Evolutionary conservation across 1,140 invertebrate genomes (phyloP).

Genomic region (Hycleus cichorii): DNA sequence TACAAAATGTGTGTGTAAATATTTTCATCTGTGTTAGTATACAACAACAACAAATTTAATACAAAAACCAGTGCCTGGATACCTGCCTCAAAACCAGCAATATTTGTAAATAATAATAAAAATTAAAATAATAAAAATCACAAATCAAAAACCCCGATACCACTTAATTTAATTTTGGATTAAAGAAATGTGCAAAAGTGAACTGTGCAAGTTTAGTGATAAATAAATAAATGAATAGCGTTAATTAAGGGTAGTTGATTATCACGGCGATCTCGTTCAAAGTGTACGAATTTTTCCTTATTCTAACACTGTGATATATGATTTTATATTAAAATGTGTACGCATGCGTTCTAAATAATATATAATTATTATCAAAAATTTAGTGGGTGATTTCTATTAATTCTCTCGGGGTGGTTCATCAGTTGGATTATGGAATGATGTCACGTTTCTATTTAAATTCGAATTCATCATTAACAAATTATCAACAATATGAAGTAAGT

Average conservation of each 20-base stretch:
- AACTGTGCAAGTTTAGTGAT: not conserved
- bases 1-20: too few species aligned
- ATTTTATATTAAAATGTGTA: not conserved
- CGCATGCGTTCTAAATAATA: not conserved
- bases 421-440: conserved; percentile 37
- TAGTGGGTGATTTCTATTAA: conserved; percentile 6
- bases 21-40: too few species aligned
- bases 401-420: not conserved
- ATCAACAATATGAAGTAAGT: conserved; percentile 41
- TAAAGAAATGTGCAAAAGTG: not conserved
- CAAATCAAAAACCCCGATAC: not conserved
- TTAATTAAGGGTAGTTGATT: too few species aligned
- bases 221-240: not conserved
- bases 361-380: not conserved
- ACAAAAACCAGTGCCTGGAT: conserved; percentile 35
- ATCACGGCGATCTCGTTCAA: not conserved
- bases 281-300: not conserved
- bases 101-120: too few species aligned
- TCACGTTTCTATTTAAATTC: conserved; percentile 39
- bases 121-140: conserved; percentile 17
- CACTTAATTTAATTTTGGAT: not conserved
- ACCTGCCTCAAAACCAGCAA: conserved; percentile 14
- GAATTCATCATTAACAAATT: conserved; percentile 37
- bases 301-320: not conserved
- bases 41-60: conserved; percentile 2